These are phyloP conservation scores for Alosa alosa DNA, from an alignment of 2,113 vertebrate species.

Conservation along the genomic window DNA sequence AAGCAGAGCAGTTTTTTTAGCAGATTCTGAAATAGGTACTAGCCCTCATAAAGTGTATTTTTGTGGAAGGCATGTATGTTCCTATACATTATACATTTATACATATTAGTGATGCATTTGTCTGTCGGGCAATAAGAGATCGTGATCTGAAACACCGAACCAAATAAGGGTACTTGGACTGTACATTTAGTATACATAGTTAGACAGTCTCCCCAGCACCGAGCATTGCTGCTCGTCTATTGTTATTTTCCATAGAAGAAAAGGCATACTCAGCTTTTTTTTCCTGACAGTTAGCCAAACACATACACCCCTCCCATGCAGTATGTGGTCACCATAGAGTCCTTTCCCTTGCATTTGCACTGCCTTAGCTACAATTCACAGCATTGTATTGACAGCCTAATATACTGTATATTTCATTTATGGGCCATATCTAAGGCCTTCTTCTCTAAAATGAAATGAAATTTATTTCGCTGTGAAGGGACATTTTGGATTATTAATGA, in stretches of 20 bases:
- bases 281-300: conserved; percentile 6
- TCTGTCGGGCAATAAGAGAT: neutral
- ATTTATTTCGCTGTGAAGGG: neutral
- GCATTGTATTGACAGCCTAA: neutral
- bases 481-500: neutral
- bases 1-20: neutral
- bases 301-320: neutral
- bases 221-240: neutral
- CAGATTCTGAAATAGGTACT: neutral
- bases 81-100: neutral
- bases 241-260: neutral
- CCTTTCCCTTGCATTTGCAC: conserved; percentile 20
- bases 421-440: neutral
- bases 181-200: neutral
- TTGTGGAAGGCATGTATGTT: neutral
- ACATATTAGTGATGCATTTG: neutral
- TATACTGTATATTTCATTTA: neutral
- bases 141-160: neutral
- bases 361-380: neutral
- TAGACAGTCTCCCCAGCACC: neutral
- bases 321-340: conserved; percentile 46
- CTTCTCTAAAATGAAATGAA: neutral
- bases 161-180: neutral
- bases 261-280: neutral
- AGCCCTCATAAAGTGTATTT: neutral